Conservation (phyloP, 2,113 vertebrate genomes). For the Myxocyprinus asiaticus region DNA sequence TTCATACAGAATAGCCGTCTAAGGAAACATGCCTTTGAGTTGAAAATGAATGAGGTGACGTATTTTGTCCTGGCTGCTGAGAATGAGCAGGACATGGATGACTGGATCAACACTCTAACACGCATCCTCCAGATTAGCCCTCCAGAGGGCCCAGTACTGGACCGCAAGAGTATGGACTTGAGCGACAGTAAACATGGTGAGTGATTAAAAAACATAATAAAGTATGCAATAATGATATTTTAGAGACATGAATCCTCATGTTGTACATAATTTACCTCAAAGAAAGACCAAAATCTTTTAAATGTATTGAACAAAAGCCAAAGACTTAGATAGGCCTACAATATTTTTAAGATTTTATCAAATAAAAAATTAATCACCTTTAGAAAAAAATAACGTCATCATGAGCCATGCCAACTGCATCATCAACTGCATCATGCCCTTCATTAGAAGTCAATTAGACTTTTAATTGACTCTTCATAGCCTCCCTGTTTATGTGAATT, state of each 20-base stretch:
- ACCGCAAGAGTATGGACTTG: constrained; percentile 90
- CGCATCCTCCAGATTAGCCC: constrained; percentile 96
- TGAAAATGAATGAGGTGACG: constrained; percentile 98
- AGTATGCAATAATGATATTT: background rate
- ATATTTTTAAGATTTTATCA: too few relatives aligned
- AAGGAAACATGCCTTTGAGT: constrained; percentile 93
- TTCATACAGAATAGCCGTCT: constrained; percentile 83
- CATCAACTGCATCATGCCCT: too few relatives aligned
- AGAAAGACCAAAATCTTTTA: background rate
- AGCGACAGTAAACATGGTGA: constrained; percentile 88
- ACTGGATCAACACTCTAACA: constrained; percentile 94
- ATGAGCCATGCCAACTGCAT: too few relatives aligned
- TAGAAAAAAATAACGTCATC: too few relatives aligned
- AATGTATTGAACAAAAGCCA: too few relatives aligned
- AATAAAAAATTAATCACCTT: too few relatives aligned
- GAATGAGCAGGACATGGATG: constrained; percentile 97
- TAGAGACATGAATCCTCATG: too few relatives aligned
- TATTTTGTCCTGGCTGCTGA: constrained; percentile 98
- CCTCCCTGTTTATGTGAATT: too few relatives aligned
- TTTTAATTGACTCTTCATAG: too few relatives aligned
- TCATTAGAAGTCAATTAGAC: too few relatives aligned
- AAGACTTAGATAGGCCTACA: too few relatives aligned
- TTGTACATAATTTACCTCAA: background rate
- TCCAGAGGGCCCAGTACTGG: constrained; percentile 82
- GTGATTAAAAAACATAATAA: constrained; percentile 22